A percentile compares a stretch with the other conserved stretches of the same genome.
Evolutionary conservation across 2,888 invertebrate species (phyloP).

Genomic region (Dastarcus helophoroides): DNA sequence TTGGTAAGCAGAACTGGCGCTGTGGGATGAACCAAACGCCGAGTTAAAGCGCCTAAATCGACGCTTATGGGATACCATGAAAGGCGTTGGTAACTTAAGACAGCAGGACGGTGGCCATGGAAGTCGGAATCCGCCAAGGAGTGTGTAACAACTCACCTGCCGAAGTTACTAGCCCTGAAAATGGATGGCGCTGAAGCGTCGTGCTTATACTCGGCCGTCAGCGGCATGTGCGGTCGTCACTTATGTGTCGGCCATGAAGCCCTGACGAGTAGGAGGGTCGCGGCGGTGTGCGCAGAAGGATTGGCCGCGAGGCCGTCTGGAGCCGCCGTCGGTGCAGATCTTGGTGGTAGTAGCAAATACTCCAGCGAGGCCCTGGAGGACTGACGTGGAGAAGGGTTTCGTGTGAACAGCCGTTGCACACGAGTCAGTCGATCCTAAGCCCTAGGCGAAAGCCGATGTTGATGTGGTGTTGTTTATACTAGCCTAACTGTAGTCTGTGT

Average conservation of each 20-base stretch:
- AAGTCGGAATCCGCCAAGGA: conserved; percentile 56
- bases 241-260: conserved; percentile 35
- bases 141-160: conserved; percentile 44
- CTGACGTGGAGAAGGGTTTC: no score
- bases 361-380: conserved; percentile 47
- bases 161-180: conserved; percentile 53
- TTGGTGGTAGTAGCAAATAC: no score
- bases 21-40: conserved; percentile 66
- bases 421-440: conserved; percentile 49
- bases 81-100: conserved; percentile 44
- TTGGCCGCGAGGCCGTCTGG: conserved; percentile 44
- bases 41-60: conserved; percentile 55
- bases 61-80: conserved; percentile 50
- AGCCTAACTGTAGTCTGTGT: no score
- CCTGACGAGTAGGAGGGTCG: conserved; percentile 50
- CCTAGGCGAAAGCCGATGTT: conserved; percentile 41
- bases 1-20: conserved; percentile 72
- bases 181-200: conserved; percentile 51
- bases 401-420: conserved; percentile 48
- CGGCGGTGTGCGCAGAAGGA: conserved; percentile 49
- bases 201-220: conserved; percentile 39
- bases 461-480: conserved; percentile 24
- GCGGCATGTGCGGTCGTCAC: conserved; percentile 28
- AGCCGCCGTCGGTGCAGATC: no score
- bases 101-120: conserved; percentile 65